Evolutionary conservation across 2,113 vertebrate species (phyloP), one percentile per base, ranked within the genome.

Genomic region (Dendropsophus ebraccatus): DNA sequence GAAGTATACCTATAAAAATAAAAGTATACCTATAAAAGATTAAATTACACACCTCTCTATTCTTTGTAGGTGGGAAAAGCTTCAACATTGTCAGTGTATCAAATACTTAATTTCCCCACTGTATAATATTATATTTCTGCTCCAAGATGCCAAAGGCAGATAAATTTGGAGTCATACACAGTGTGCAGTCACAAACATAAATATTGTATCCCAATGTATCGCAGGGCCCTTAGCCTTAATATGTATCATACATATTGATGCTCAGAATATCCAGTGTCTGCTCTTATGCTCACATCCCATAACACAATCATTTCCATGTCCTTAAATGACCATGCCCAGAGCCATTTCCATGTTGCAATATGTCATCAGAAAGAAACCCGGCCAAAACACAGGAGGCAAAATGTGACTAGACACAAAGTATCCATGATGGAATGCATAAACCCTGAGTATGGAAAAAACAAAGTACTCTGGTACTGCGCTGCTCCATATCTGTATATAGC

Each of bases 291-390:
- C 23, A 62, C 77, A 62, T 60, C n/a, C 11, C 8, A 13, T 13
- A 79, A 60, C 76, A 49, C 45, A 76, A 28, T 54, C 28, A 47
- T 81, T 67, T 81, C 41, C 17, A 50, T 81, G 79, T 67, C 60
- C 79, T 81, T 67, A 81, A 30, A 65, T 81, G 60, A 67, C 79
- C 60, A 69, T 67, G 60, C 79, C 79, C 60, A 67, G 41, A 67
- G 79, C 79, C 60, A 17, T 67, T 37, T 23, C 25, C 25, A 50
- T 67, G 35, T 28, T 30, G 79, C 79, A 81, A 45, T 67, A 45
- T 62, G 79, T 65, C 79, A 81, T 50, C 58, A 30, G 58, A 67
- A 81, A 67, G 60, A 5, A 47, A 81, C 25, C 60, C 79, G 50
- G 79, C 79, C 41, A 67, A 81, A 81, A 30, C 49, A 25, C 37